Evolutionary conservation across 2,797 vertebrate species (phyloP), one percentile per base, ranked within the genome.

Genomic region (Saxicola maurus): DNA sequence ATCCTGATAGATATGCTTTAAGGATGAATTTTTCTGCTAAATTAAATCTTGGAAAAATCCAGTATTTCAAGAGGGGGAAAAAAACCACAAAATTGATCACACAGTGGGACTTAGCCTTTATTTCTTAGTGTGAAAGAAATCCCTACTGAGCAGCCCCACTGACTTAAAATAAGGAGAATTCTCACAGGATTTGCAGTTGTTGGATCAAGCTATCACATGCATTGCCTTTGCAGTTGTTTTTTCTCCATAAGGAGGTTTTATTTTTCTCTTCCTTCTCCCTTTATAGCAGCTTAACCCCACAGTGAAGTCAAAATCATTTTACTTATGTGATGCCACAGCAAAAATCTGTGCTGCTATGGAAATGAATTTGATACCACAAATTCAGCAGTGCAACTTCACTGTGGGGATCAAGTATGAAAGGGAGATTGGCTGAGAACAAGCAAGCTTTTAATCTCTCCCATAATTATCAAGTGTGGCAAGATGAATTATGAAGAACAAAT

Each of bases 331-430:
- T 68, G 56, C 53, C 69, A 81, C 73, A 90, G 60, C 23, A 75
- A 80, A 94, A 95, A 66, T 67, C 52, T 75, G 55, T 76, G 62
- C 89, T 83, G 45, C 69, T 86, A 77, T 53, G 79, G 66, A 92
- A 95, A 95, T 88, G 10, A 88, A 90, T 91, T 92, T 82, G 68
- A 59, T 88, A 84, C 42, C 42, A 84, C 56, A 82, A 90, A 83
- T 92, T 87, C 89, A 73, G 56, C 37, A 64, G 31, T 10, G 16
- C 21, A 76, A 49, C 81, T 91, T 89, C 91, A 86, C 73, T 79
- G 66, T 83, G 66, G 60, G 82, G 74, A 92, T 94, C 82, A 90
- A 84, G 55, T 38, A 84, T 64, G 83, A 88, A 92, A 90, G 48
- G 66, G 73, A 89, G 71, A 91, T 31, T 81, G 80, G 61, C 46